Evolutionary conservation across 1,140 invertebrate species (phyloP).

Genomic region (Rhagoletis zephyria): DNA sequence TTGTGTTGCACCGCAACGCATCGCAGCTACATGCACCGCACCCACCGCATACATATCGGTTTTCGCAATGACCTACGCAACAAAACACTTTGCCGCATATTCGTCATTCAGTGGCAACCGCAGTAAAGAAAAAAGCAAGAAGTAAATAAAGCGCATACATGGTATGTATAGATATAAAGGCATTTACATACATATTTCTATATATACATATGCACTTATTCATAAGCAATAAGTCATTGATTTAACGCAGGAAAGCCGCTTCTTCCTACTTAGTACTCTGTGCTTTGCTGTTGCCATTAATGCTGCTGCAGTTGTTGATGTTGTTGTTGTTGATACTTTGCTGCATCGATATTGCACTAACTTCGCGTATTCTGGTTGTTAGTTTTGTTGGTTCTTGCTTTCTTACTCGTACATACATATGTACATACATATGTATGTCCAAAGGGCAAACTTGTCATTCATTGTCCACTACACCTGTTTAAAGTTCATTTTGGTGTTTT

Average conservation of each 20-base stretch:
- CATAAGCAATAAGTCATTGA: background rate
- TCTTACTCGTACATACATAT: background rate
- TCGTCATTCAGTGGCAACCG: background rate
- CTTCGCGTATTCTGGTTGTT: background rate
- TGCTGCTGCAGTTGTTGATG: background rate
- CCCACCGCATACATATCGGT: constrained; percentile 28
- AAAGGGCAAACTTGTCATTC: constrained; percentile 30
- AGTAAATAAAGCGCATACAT: background rate
- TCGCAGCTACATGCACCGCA: background rate
- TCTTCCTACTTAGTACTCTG: background rate
- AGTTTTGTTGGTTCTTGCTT: background rate
- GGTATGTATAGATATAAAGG: background rate
- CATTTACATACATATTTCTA: background rate
- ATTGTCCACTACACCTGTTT: constrained; percentile 5
- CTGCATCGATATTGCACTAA: background rate
- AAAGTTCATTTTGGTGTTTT: constrained; percentile 10
- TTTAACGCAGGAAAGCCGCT: background rate
- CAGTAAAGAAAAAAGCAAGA: background rate
- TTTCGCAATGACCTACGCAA: constrained; percentile 48
- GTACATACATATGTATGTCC: background rate
- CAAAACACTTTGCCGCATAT: constrained; percentile 13
- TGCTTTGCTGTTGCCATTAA: background rate
- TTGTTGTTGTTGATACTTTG: background rate
- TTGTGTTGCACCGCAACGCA: constrained; percentile 12
- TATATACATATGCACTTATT: background rate